Conservation (phyloP, 2,113 vertebrate genomes). For the Platichthys stellatus region DNA sequence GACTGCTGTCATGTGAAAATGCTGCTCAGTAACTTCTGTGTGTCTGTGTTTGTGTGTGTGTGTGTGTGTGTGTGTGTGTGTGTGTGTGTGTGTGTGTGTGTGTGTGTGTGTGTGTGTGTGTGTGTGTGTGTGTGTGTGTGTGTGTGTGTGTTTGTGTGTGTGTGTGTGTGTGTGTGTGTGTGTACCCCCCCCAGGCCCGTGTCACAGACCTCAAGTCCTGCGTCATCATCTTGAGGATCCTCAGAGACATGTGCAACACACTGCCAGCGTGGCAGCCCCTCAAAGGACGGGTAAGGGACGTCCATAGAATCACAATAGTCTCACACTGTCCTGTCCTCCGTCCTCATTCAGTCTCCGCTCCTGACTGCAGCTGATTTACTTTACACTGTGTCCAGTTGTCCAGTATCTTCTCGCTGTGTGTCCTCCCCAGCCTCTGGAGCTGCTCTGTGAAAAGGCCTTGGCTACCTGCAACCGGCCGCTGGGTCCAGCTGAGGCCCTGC, state of each 20-base stretch:
- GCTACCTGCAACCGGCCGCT: constrained; percentile 93
- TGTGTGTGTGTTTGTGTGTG: not conserved
- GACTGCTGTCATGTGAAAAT: not conserved
- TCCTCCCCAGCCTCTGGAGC: constrained; percentile 88
- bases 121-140: constrained; percentile 2
- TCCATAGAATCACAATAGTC: constrained; percentile 37
- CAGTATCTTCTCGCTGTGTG: not conserved
- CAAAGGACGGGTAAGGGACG: constrained; percentile 92
- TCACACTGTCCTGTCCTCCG: too few species aligned
- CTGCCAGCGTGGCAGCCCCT: constrained; percentile 90
- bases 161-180: constrained; percentile 4
- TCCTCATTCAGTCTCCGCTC: too few species aligned
- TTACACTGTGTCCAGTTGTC: not conserved
- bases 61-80: not conserved
- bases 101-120: not conserved
- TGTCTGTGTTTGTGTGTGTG: not conserved
- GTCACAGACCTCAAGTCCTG: constrained; percentile 94
- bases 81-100: constrained; percentile 2
- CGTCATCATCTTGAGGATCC: constrained; percentile 92
- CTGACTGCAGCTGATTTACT: too few species aligned
- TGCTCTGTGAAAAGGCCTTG: constrained; percentile 96
- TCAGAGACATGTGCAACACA: constrained; percentile 94
- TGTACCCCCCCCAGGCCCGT: constrained; percentile 86
- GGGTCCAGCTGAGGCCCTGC: constrained; percentile 92
- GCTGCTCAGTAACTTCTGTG: constrained; percentile 5